Evolutionary conservation across 2,888 invertebrate genomes (phyloP).

Genomic region (Lithophane semibrunnea): DNA sequence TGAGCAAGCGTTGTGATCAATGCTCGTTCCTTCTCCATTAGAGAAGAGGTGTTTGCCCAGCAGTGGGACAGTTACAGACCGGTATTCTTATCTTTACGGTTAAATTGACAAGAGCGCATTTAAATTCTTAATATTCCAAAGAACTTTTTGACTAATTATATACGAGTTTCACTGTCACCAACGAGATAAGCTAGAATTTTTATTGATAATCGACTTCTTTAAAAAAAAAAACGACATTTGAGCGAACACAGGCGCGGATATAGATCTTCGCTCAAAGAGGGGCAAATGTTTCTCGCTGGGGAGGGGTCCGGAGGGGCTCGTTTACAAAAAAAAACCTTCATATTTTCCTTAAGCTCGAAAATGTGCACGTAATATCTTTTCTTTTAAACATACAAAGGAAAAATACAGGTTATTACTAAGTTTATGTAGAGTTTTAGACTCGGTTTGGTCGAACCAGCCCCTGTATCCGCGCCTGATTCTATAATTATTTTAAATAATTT

Average conservation of each 20-base stretch:
- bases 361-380: background rate
- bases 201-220: no score
- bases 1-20: slow-evolving; percentile 30
- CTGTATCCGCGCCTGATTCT: no score
- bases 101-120: slow-evolving; percentile 9
- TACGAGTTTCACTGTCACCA: no score
- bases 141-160: background rate
- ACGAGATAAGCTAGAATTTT: no score
- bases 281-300: no score
- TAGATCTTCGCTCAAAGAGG: background rate
- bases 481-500: background rate
- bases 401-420: background rate
- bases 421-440: background rate
- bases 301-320: no score
- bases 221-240: no score
- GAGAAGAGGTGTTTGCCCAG: slow-evolving; percentile 22
- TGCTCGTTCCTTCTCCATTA: background rate
- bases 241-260: background rate
- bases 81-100: background rate
- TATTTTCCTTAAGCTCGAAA: background rate
- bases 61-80: background rate
- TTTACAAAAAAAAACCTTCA: background rate
- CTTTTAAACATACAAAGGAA: no score
- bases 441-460: background rate
- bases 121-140: background rate